Conservation (phyloP, 2,888 invertebrate genomes). For the Vandiemenella viatica region DNA sequence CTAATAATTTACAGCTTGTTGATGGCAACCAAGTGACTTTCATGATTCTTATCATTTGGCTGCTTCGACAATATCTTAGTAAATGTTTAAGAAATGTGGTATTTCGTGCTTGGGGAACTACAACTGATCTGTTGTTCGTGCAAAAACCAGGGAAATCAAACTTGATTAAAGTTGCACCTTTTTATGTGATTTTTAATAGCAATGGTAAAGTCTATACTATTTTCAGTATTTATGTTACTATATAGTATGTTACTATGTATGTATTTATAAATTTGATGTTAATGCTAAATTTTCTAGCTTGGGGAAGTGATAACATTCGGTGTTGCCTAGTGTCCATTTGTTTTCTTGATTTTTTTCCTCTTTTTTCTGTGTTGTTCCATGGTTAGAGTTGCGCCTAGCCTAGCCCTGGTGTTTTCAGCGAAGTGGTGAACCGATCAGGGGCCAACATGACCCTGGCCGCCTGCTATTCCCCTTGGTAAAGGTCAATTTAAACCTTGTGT, state of each 20-base stretch:
- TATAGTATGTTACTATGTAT: too few relatives aligned
- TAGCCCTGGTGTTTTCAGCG: constrained; percentile 19
- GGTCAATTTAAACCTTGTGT: constrained; percentile 19
- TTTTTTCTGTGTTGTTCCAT: constrained; percentile 25
- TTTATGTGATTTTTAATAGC: too few relatives aligned
- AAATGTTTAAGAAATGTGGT: too few relatives aligned
- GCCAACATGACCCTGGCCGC: constrained; percentile 20
- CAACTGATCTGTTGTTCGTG: too few relatives aligned
- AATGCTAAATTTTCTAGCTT: too few relatives aligned
- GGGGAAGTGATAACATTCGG: neutral
- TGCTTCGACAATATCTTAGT: too few relatives aligned
- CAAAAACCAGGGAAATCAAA: too few relatives aligned
- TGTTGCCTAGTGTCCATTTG: constrained; percentile 6
- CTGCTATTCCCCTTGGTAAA: constrained; percentile 23
- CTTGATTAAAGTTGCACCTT: too few relatives aligned
- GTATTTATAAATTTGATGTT: neutral
- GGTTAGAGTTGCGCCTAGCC: constrained; percentile 21
- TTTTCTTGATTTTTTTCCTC: constrained; percentile 18
- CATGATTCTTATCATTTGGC: too few relatives aligned
- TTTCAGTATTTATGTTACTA: neutral
- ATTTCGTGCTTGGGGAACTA: too few relatives aligned
- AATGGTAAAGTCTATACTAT: neutral
- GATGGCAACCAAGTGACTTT: too few relatives aligned
- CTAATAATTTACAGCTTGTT: too few relatives aligned
- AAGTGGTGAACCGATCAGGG: constrained; percentile 17